A percentile compares a stretch with the other conserved stretches of the same genome.
phyloP scores from a whole-genome alignment of 2,888 invertebrate genomes.

The Leptinotarsa rubiginosa region DNA sequence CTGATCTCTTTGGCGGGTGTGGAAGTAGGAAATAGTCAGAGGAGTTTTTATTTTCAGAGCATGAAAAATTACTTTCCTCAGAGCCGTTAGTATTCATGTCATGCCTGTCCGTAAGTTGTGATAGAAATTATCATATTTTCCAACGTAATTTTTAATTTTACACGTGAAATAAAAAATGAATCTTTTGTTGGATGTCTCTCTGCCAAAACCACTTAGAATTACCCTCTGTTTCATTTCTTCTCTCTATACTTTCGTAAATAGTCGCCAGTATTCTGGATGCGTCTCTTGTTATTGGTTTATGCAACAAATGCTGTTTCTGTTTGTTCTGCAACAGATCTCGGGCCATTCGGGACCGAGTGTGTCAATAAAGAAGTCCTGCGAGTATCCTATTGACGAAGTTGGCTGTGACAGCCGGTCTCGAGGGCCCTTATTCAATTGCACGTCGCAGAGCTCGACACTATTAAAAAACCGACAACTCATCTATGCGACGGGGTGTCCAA shows the following conservation, averaged over 20 bases:
- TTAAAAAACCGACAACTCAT: slow-evolving; percentile 8
- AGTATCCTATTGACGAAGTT: slow-evolving; percentile 37
- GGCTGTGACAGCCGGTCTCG: slow-evolving; percentile 33
- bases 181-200: neutral
- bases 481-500: neutral
- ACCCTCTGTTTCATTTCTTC: neutral
- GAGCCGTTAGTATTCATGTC: neutral
- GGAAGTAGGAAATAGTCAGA: no score
- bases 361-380: slow-evolving; percentile 47
- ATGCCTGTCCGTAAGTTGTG: neutral
- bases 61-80: no score
- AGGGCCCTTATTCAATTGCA: slow-evolving; percentile 37
- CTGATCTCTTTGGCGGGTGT: no score
- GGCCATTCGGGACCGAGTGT: slow-evolving; percentile 34
- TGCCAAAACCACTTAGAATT: neutral
- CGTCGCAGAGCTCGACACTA: neutral
- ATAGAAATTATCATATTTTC: no score
- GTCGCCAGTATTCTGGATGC: slow-evolving; percentile 9
- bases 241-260: neutral
- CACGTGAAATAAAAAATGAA: neutral
- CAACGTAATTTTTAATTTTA: neutral
- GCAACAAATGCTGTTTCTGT: slow-evolving; percentile 34
- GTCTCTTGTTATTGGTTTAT: slow-evolving; percentile 27
- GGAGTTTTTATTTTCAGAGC: no score
- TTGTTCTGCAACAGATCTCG: slow-evolving; percentile 37